Conservation (phyloP, 2,888 invertebrate species). For the Lysandra bellargus region DNA sequence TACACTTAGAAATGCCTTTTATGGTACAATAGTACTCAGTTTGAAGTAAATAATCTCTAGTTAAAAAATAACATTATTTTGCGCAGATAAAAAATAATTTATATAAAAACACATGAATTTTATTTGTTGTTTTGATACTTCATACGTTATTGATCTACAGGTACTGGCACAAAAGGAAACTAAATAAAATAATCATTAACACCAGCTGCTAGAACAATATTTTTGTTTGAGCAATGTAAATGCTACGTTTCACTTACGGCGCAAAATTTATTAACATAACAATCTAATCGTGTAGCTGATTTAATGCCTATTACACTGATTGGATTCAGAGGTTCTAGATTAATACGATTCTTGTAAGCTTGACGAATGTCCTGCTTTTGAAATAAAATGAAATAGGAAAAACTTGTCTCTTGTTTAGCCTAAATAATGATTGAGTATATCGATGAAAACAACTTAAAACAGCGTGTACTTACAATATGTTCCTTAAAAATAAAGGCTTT, state of each 20-base stretch:
- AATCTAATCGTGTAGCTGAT: background rate
- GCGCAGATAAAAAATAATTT: background rate
- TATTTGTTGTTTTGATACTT: background rate
- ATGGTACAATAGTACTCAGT: background rate
- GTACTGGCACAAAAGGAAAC: background rate
- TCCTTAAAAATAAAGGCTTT: constrained; percentile 72
- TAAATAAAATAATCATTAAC: background rate
- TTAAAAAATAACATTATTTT: background rate
- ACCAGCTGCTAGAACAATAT: background rate
- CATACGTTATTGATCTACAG: background rate
- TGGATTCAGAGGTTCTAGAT: constrained; percentile 41
- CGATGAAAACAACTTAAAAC: constrained; percentile 45
- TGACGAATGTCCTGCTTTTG: constrained; percentile 33
- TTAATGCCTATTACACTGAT: constrained; percentile 31
- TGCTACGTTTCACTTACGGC: constrained; percentile 8
- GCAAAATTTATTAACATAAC: constrained; percentile 5
- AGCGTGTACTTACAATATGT: constrained; percentile 68
- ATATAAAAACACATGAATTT: background rate
- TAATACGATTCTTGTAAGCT: constrained; percentile 41
- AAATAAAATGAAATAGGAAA: background rate
- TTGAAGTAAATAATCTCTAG: background rate
- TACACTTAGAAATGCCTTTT: background rate
- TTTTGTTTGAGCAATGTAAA: background rate
- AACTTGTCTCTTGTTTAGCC: background rate
- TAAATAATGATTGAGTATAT: constrained; percentile 35